Evolutionary conservation across 1,140 invertebrate genomes (phyloP).

Genomic region (Pogonomyrmex barbatus): DNA sequence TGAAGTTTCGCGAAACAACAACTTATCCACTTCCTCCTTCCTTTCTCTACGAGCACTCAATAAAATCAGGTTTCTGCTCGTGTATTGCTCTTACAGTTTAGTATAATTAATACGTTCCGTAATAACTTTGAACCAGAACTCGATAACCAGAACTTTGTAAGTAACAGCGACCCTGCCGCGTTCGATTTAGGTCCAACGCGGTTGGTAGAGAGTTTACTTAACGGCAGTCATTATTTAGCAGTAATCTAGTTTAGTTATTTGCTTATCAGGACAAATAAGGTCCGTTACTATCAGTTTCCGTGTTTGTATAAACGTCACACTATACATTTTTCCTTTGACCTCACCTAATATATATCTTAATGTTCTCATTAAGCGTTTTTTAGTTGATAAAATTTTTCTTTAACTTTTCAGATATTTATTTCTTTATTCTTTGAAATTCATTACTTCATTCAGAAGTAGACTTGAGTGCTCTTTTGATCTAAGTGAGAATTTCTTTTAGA

Average conservation of each 20-base stretch:
- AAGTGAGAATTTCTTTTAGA: neutral
- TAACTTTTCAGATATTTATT: neutral
- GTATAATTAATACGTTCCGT: constrained; percentile 11
- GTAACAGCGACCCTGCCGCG: neutral
- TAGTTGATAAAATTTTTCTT: neutral
- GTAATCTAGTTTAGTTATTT: constrained; percentile 39
- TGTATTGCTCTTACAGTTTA: neutral
- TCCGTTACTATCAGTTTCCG: neutral
- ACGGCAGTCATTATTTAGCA: constrained; percentile 22
- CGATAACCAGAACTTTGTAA: constrained; percentile 6
- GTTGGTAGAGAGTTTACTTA: neutral
- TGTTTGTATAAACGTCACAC: neutral
- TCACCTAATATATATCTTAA: neutral
- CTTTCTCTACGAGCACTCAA: neutral
- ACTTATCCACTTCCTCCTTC: neutral
- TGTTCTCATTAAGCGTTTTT: neutral
- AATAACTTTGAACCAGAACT: constrained; percentile 22
- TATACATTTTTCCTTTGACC: neutral
- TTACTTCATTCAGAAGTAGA: constrained; percentile 22
- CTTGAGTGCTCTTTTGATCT: neutral
- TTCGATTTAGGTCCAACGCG: constrained; percentile 19
- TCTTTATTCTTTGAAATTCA: neutral
- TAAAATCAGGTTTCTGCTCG: neutral
- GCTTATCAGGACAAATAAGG: neutral
- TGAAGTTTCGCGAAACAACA: neutral